Evolutionary conservation across 2,888 invertebrate species (phyloP), one percentile per base, ranked within the genome.

Genomic region (Orchesellides sinensis): DNA sequence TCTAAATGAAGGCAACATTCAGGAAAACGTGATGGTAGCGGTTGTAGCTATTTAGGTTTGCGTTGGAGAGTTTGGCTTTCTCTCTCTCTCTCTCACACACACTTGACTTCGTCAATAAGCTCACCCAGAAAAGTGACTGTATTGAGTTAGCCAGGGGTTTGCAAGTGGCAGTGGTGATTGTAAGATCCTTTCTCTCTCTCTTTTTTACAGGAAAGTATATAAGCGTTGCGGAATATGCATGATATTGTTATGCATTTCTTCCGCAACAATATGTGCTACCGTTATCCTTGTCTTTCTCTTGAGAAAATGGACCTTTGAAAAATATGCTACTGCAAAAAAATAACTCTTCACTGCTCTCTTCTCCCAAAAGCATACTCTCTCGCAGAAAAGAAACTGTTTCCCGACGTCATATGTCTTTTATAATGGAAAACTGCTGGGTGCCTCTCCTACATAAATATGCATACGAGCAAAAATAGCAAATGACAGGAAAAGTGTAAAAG

Each of bases 131-230:
- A 45, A 65, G 27, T 21, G 25, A 21, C 25, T 17, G 23, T 47
- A 27, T 66, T 65, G 65, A 65, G 65, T 65, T 40, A 47, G 66
- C 63, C 21, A 40, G 40, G 45, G 21, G 63, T 63, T 63, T 59
- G n/a, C 8, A 59, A 59, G 59, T 59, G 59, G 32, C 29, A 14
- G 25, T 54, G 59, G 29, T 59, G 49, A 49, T 49, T n/a, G 49
- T 19, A 49, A 59, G 29, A 59, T 54, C 2, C 59, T 59, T 59
- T 59, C 32, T 14, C 29, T 40, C 14, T 49, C 12, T 29, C 29
- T 59, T 54, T 19, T 21, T n/a, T n/a, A n/a, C n/a, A n/a, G n/a
- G n/a, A n/a, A n/a, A n/a, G n/a, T n/a, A n/a, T n/a, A n/a, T n/a
- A n/a, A n/a, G n/a, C n/a, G n/a, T n/a, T n/a, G n/a, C n/a, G n/a